Evolutionary conservation across 2,113 vertebrate species (phyloP), one percentile per base, ranked within the genome.

Genomic region (Lagopus muta): DNA sequence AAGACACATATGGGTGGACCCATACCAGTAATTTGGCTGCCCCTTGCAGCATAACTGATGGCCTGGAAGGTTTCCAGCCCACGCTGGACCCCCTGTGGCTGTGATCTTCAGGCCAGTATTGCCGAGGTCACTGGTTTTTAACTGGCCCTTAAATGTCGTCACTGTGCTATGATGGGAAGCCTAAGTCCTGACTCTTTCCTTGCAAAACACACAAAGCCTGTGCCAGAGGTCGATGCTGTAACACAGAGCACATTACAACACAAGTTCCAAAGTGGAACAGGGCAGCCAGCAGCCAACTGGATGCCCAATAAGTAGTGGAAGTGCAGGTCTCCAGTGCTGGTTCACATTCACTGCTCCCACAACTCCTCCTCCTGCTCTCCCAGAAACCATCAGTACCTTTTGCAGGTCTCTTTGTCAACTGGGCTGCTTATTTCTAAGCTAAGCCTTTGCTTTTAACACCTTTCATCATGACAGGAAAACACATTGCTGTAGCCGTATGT

Each of bases 191-290:
- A 45, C 30, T 83, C 58, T 43, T 83, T 36, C 25, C 38, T 75
- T 74, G 42, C 65, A 89, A 81, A 92, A 84, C 11, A 69, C 61
- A 40, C 15, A 21, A 60, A 90, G 11, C 25, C 64, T 18, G 13
- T 88, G 64, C 62, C 48, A 34, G 79, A 52, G 67, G 72, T 72
- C 75, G 76, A 36, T 16, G 27, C 5, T 84, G 61, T 72, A 40
- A 82, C 50, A 84, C 0, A 1, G 54, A 57, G 30, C 32, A 13
- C 0, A 0, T 9, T 22, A 20, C 4, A 2, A 19, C 65, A 34
- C 0, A 2, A 80, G 52, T 4, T 7, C 0, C 2, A 18, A 32
- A 2, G 1, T 16, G 22, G 43, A 20, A 71, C 1, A 3, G n/a
- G 34, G 34, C 22, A 5, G 34, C 65, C 7, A 0, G 20, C 66